phyloP scores from a whole-genome alignment of 2,888 invertebrate species.

The Euclidia mi region DNA sequence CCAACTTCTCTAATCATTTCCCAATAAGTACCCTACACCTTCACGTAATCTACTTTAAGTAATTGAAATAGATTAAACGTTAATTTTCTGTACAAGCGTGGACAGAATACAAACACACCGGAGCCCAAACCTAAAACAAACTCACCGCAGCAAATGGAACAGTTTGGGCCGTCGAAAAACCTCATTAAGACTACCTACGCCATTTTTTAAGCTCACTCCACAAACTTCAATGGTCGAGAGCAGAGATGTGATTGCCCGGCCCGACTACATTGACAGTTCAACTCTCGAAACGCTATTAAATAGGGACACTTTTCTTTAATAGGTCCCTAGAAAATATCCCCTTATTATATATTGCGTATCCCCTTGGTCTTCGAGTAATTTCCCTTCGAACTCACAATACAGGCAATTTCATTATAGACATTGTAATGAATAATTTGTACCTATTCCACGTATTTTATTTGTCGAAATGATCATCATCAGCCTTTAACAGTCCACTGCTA shows the following conservation, averaged over 20 bases:
- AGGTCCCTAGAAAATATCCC: constrained; percentile 65
- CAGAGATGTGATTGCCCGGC: constrained; percentile 30
- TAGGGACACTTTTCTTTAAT: constrained; percentile 56
- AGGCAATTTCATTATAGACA: constrained; percentile 46
- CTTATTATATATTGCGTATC: constrained; percentile 59
- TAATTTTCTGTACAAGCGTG: neutral
- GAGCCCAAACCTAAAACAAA: constrained; percentile 12
- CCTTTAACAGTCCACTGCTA: no score
- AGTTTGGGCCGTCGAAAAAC: constrained; percentile 32
- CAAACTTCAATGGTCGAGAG: constrained; percentile 17
- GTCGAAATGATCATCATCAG: no score
- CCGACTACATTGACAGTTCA: constrained; percentile 35
- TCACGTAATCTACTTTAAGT: neutral
- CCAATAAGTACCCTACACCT: no score
- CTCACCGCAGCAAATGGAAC: constrained; percentile 16
- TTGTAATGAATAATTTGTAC: constrained; percentile 43
- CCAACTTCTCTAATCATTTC: no score
- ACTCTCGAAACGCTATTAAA: constrained; percentile 44
- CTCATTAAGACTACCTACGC: constrained; percentile 40
- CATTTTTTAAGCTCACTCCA: constrained; percentile 31
- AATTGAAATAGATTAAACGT: constrained; percentile 13
- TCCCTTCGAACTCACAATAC: constrained; percentile 51
- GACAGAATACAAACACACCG: constrained; percentile 20
- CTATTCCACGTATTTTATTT: constrained; percentile 9
- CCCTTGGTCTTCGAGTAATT: constrained; percentile 44